Percentiles rank a stretch among this genome's conserved stretches.
These are phyloP conservation scores for Etheostoma nigrum DNA, from an alignment of 2,797 vertebrate genomes.

Conservation along the genomic window DNA sequence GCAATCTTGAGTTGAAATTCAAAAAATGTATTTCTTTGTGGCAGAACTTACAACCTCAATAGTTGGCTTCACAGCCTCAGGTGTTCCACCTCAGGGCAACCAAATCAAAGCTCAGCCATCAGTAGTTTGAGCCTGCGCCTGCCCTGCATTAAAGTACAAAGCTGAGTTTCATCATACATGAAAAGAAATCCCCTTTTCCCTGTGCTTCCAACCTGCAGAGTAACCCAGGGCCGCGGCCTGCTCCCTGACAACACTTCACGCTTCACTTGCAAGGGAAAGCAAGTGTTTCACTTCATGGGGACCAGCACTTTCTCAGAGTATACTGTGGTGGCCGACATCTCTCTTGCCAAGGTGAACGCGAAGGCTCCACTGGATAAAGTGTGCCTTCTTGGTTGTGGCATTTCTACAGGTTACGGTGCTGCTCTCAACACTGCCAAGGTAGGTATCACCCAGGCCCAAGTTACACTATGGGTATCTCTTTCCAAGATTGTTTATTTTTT, in stretches of 20 bases:
- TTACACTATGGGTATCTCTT: background rate
- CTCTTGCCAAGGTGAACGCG: conserved; percentile 92
- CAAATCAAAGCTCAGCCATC: conserved; percentile 33
- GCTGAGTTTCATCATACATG: conserved; percentile 20
- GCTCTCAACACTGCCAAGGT: conserved; percentile 96
- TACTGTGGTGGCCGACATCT: conserved; percentile 96
- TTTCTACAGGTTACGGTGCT: conserved; percentile 97
- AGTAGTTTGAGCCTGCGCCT: conserved; percentile 7
- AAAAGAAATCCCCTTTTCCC: background rate
- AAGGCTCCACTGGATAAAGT: conserved; percentile 94
- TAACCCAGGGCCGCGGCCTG: conserved; percentile 94
- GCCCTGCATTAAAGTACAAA: background rate
- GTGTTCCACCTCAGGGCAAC: background rate
- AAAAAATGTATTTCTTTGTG: background rate
- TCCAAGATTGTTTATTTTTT: background rate
- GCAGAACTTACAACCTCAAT: conserved; percentile 1
- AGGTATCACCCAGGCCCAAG: background rate
- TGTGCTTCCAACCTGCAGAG: conserved; percentile 77
- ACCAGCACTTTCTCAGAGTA: conserved; percentile 98
- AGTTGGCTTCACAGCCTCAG: conserved; percentile 12
- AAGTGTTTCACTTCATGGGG: conserved; percentile 97
- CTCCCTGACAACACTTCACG: conserved; percentile 95
- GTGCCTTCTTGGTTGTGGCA: conserved; percentile 95
- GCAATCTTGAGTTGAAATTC: background rate
- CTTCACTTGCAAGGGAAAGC: conserved; percentile 96